phyloP scores from a whole-genome alignment of 1,140 invertebrate genomes.

The Aphaenogaster ashmeadi region DNA sequence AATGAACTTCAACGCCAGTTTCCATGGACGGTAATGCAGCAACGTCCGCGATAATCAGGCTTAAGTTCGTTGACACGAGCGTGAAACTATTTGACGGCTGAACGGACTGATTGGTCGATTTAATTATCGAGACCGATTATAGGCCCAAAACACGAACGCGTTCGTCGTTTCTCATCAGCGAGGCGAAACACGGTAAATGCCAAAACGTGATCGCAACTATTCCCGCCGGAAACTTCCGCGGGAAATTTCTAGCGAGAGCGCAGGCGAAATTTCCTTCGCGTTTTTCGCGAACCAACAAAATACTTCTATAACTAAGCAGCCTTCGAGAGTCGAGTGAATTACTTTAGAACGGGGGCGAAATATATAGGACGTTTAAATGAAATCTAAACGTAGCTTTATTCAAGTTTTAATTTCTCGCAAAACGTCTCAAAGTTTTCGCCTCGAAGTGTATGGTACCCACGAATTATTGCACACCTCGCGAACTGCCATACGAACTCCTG shows the following conservation, averaged over 20 bases:
- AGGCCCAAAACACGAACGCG: slow-evolving; percentile 30
- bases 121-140: slow-evolving; percentile 77
- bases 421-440: not conserved
- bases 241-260: slow-evolving; percentile 35
- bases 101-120: slow-evolving; percentile 78
- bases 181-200: slow-evolving; percentile 44
- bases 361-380: slow-evolving; percentile 7
- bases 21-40: slow-evolving; percentile 76
- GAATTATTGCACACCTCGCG: not conserved
- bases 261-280: slow-evolving; percentile 15
- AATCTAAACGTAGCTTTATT: slow-evolving; percentile 26
- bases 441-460: not conserved
- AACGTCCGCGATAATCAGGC: slow-evolving; percentile 79
- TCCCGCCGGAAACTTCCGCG: not conserved
- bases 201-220: slow-evolving; percentile 44
- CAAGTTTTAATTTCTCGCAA: not conserved
- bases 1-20: slow-evolving; percentile 80
- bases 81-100: slow-evolving; percentile 77
- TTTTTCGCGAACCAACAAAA: slow-evolving; percentile 44
- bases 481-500: not conserved
- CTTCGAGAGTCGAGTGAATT: slow-evolving; percentile 25
- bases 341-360: slow-evolving; percentile 2
- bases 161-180: slow-evolving; percentile 31
- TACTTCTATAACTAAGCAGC: slow-evolving; percentile 44
- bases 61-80: slow-evolving; percentile 80